Conservation (phyloP, 2,113 vertebrate species). For the Heptranchias perlo region DNA sequence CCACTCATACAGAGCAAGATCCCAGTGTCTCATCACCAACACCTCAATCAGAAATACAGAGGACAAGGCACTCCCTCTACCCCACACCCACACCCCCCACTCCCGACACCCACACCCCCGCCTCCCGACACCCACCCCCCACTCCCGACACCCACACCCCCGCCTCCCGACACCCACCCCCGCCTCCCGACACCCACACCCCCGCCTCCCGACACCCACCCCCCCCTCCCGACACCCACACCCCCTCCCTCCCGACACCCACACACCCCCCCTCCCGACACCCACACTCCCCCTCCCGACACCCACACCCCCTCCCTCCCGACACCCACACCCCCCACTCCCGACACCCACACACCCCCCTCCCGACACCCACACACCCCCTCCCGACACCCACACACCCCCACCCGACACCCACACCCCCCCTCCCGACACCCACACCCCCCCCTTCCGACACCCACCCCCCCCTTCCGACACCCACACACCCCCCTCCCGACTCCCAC, state of each 20-base stretch:
- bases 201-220: no score
- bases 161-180: conserved; percentile 17
- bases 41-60: background rate
- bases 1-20: background rate
- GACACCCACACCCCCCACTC: background rate
- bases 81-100: background rate
- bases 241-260: background rate
- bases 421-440: background rate
- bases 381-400: no score
- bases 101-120: no score
- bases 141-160: no score
- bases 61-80: background rate
- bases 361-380: background rate
- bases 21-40: background rate
- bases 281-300: background rate
- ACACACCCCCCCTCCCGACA: background rate
- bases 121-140: no score
- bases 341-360: background rate
- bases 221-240: background rate
- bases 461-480: no score
- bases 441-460: background rate
- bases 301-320: background rate
- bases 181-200: background rate
- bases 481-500: background rate
- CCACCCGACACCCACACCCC: background rate